Conservation (phyloP, 2,888 invertebrate genomes). For the Aleiodes alternator region DNA sequence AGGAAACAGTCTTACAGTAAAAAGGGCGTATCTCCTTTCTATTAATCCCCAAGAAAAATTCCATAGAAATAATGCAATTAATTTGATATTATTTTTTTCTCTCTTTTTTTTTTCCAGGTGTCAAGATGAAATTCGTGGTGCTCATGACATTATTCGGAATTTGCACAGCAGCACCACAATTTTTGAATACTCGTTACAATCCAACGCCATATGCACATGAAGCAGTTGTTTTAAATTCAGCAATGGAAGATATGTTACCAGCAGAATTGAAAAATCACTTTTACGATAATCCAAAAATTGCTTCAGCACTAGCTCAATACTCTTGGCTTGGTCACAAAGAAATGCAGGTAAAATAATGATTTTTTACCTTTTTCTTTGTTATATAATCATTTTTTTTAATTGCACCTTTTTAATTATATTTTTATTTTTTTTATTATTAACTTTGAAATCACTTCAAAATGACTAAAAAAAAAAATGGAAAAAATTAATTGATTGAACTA, state of each 20-base stretch:
- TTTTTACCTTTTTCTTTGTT: constrained; percentile 16
- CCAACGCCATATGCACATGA: constrained; percentile 78
- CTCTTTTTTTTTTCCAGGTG: neutral
- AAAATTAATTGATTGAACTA: neutral
- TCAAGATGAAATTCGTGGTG: constrained; percentile 53
- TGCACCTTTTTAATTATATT: too few species aligned
- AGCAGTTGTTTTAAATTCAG: constrained; percentile 84
- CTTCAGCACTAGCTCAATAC: constrained; percentile 84
- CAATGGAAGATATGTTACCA: constrained; percentile 84
- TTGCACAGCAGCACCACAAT: constrained; percentile 64
- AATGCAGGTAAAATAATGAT: constrained; percentile 77
- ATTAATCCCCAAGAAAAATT: too few species aligned
- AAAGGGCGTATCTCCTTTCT: too few species aligned
- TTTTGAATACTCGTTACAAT: constrained; percentile 55
- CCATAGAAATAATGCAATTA: too few species aligned
- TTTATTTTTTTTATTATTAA: too few species aligned
- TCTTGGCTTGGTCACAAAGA: constrained; percentile 88
- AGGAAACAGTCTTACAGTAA: too few species aligned
- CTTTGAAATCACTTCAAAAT: too few species aligned
- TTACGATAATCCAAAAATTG: constrained; percentile 86
- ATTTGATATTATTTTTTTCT: too few species aligned
- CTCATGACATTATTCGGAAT: constrained; percentile 56
- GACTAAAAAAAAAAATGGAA: neutral
- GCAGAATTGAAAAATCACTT: constrained; percentile 83
- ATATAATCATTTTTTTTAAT: neutral